A percentile compares a stretch with the other conserved stretches of the same genome.
Evolutionary conservation across 2,888 invertebrate species (phyloP).

Genomic region (Chalcosyrphus nemorum): DNA sequence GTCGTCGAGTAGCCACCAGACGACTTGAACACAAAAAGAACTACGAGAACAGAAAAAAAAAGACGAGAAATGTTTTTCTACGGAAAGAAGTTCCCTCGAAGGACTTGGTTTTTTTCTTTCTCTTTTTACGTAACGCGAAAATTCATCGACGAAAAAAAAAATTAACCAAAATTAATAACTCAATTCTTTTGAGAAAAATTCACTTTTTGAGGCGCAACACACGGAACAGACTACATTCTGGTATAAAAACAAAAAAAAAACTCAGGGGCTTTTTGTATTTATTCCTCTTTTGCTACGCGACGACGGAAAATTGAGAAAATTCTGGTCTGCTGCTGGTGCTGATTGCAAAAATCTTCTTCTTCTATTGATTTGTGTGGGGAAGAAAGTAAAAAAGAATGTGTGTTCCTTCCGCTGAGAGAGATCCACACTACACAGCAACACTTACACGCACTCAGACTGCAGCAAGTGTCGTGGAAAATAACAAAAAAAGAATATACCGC

Average conservation of each 20-base stretch:
- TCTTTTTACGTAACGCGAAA: slow-evolving; percentile 51
- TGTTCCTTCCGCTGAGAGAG: slow-evolving; percentile 25
- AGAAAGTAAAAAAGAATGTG: no score
- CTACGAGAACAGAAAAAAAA: not conserved
- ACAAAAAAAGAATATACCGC: no score
- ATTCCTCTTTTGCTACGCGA: slow-evolving; percentile 45
- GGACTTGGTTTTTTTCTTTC: slow-evolving; percentile 31
- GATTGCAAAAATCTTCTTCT: slow-evolving; percentile 38
- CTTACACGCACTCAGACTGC: no score
- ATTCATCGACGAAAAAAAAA: not conserved
- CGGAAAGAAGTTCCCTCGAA: no score
- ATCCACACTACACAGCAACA: slow-evolving; percentile 45
- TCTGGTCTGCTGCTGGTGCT: no score
- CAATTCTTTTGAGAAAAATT: slow-evolving; percentile 27
- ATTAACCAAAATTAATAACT: slow-evolving; percentile 6
- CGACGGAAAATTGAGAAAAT: slow-evolving; percentile 59
- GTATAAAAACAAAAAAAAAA: no score
- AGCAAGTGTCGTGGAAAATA: slow-evolving; percentile 43
- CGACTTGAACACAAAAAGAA: slow-evolving; percentile 32
- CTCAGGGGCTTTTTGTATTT: slow-evolving; percentile 40
- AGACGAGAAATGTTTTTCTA: slow-evolving; percentile 4
- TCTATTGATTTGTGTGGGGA: slow-evolving; percentile 48
- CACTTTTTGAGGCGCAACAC: slow-evolving; percentile 31
- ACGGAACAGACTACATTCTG: slow-evolving; percentile 65
- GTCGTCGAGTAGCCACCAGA: slow-evolving; percentile 7